Conservation (phyloP, 2,888 invertebrate species). For the Microplitis deprimator region DNA sequence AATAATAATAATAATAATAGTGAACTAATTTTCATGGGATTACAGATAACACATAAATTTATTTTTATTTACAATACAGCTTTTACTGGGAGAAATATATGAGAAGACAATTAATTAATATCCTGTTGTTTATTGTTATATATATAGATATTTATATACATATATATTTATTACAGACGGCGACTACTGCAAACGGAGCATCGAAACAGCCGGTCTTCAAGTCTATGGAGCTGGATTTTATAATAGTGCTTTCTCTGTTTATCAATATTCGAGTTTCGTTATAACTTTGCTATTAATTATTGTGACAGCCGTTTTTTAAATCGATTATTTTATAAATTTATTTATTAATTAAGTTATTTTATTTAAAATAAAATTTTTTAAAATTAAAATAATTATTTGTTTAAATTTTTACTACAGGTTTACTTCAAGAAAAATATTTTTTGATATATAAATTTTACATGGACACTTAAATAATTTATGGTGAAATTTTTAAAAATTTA, state of each 20-base stretch:
- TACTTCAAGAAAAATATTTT: no score
- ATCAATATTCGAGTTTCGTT: constrained; percentile 25
- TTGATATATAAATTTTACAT: no score
- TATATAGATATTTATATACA: not conserved
- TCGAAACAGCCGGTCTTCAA: constrained; percentile 88
- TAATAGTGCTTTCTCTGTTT: constrained; percentile 72
- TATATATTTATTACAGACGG: constrained; percentile 74
- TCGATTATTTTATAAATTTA: not conserved
- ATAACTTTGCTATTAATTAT: constrained; percentile 35
- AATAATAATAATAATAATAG: not conserved
- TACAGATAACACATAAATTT: not conserved
- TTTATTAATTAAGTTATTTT: not conserved
- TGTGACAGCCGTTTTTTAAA: constrained; percentile 27
- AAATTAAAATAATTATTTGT: not conserved
- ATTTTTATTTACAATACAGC: not conserved
- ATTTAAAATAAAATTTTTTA: not conserved
- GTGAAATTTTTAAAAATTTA: no score
- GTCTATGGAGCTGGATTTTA: constrained; percentile 85
- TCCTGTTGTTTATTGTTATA: constrained; percentile 9
- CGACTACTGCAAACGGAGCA: constrained; percentile 90
- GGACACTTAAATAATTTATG: no score
- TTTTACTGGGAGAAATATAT: not conserved
- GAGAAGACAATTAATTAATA: not conserved
- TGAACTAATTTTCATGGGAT: not conserved
- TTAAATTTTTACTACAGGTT: not conserved